A percentile compares a stretch with the other conserved stretches of the same genome.
phyloP scores from a whole-genome alignment of 2,113 vertebrate species.

The Odocoileus hemionus region DNA sequence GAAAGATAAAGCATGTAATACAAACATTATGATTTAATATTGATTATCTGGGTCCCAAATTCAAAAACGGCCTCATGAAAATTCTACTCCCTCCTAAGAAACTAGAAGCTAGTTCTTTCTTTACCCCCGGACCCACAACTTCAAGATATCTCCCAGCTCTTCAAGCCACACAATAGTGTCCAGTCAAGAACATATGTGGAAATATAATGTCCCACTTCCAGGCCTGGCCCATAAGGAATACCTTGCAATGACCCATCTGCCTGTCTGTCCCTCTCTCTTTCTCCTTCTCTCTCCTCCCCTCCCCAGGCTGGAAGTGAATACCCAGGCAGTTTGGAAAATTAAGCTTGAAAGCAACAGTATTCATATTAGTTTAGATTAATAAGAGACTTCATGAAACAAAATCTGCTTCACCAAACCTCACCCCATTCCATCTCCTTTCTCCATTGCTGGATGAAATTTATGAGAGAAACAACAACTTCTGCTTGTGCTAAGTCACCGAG shows the following conservation, averaged over 20 bases:
- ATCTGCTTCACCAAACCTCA: fast-evolving
- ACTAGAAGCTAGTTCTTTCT: background rate
- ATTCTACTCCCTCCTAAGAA: background rate
- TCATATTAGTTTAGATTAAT: background rate
- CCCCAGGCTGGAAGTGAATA: background rate
- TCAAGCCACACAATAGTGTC: background rate
- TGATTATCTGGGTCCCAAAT: background rate
- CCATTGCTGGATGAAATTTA: background rate
- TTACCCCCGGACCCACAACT: background rate
- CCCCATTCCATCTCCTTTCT: background rate
- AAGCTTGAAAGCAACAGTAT: background rate
- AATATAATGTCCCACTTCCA: background rate
- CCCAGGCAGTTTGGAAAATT: background rate
- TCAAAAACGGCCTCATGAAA: background rate
- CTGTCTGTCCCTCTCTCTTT: background rate
- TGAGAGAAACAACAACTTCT: background rate
- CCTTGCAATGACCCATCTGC: background rate
- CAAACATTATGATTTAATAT: background rate
- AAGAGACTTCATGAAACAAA: background rate
- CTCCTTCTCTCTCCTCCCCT: background rate
- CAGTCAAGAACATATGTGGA: background rate
- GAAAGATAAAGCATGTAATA: background rate
- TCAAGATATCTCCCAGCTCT: background rate
- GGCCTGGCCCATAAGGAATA: background rate
- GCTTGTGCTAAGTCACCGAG: background rate